Conservation (phyloP, 2,888 invertebrate genomes). For the Crioceris asparagi region DNA sequence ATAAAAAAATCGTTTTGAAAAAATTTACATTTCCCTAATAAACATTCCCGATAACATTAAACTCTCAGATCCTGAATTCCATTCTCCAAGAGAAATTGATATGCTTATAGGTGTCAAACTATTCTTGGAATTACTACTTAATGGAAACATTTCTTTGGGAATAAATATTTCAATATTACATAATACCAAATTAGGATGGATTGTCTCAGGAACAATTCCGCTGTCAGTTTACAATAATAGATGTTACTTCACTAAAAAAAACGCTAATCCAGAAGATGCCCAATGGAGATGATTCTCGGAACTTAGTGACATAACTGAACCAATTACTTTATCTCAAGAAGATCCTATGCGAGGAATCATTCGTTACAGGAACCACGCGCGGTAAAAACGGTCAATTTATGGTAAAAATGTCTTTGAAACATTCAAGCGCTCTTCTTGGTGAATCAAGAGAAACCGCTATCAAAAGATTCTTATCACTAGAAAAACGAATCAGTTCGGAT, state of each 20-base stretch:
- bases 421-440: slow-evolving; percentile 1
- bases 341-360: slow-evolving; percentile 2
- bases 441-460: slow-evolving; percentile 4
- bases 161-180: slow-evolving; percentile 4
- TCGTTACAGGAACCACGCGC: slow-evolving; percentile 3
- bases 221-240: background rate
- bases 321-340: background rate
- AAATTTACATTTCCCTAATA: background rate
- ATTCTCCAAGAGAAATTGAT: background rate
- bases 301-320: slow-evolving; percentile 2
- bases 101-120: slow-evolving; percentile 9
- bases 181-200: slow-evolving; percentile 7
- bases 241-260: slow-evolving; percentile 4
- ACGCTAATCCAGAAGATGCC: slow-evolving; percentile 6
- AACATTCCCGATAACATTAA: background rate
- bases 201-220: slow-evolving; percentile 5
- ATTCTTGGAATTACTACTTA: slow-evolving; percentile 9
- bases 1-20: no score
- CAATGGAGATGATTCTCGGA: slow-evolving; percentile 7
- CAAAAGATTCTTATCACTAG: slow-evolving; percentile 3
- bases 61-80: background rate
- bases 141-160: slow-evolving; percentile 8
- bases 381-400: slow-evolving; percentile 1
- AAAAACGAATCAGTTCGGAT: no score
- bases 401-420: slow-evolving; percentile 7